These are phyloP conservation scores for Cebus imitator DNA, from an alignment of 2,113 vertebrate species.

Conservation along the genomic window DNA sequence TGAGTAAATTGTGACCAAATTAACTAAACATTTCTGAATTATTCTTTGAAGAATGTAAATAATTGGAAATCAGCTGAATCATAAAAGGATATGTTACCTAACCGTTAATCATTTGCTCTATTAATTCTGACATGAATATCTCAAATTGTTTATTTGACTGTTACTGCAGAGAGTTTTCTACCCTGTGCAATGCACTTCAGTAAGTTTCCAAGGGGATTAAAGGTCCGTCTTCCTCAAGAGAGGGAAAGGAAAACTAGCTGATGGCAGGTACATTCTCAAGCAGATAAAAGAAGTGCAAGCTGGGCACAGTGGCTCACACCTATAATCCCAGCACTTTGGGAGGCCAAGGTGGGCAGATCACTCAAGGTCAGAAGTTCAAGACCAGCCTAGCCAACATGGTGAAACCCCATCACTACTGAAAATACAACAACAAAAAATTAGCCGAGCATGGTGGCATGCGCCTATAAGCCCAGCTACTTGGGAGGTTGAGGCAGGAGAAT, in stretches of 20 bases:
- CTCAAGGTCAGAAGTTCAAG: no score
- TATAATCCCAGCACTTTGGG: no score
- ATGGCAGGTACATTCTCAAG: background rate
- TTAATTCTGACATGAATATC: background rate
- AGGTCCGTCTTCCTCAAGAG: background rate
- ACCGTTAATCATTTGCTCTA: background rate
- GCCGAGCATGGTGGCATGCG: fast-evolving
- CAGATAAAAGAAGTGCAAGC: no score
- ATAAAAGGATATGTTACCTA: background rate
- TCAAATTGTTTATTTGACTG: background rate
- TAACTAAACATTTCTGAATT: background rate
- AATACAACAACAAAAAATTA: no score
- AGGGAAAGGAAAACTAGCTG: background rate
- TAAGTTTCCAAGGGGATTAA: background rate
- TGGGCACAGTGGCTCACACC: no score
- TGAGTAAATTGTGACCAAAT: background rate
- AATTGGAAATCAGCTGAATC: background rate
- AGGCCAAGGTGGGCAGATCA: no score
- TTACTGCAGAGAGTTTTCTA: background rate
- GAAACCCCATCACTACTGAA: no score
- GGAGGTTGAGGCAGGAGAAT: no score
- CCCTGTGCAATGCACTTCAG: background rate
- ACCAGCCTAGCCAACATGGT: no score
- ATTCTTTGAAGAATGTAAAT: background rate
- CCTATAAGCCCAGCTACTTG: no score